Conservation (phyloP, 2,113 vertebrate genomes). For the Cacatua alba region DNA sequence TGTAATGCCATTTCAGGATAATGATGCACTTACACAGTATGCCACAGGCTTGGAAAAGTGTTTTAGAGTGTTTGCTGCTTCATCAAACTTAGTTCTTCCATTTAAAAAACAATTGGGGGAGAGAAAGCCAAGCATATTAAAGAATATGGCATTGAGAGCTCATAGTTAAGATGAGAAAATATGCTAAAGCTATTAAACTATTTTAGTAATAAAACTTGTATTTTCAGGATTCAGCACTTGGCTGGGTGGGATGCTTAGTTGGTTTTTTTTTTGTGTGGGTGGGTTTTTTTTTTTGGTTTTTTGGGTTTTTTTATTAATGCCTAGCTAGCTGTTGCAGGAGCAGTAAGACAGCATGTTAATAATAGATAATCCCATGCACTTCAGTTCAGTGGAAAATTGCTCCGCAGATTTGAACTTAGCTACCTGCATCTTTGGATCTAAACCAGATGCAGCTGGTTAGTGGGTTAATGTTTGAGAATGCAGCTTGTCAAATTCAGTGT, state of each 20-base stretch:
- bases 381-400: background rate
- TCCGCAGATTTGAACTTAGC: background rate
- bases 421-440: background rate
- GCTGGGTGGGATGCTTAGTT: background rate
- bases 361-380: background rate
- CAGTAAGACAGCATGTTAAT: background rate
- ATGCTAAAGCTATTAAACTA: background rate
- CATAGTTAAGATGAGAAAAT: constrained; percentile 1
- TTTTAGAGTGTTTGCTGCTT: background rate
- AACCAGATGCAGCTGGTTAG: background rate
- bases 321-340: background rate
- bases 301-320: background rate
- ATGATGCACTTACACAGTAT: background rate
- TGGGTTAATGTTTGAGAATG: background rate
- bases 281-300: too few relatives aligned
- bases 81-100: background rate
- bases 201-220: background rate
- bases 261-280: too few relatives aligned
- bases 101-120: background rate
- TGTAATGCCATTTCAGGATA: background rate
- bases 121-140: background rate
- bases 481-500: background rate
- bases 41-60: background rate
- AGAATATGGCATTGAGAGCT: background rate
- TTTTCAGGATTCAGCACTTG: background rate